Evolutionary conservation across 2,888 invertebrate species (phyloP), one percentile per base, ranked within the genome.

Genomic region (Gymnosoma rotundatum): DNA sequence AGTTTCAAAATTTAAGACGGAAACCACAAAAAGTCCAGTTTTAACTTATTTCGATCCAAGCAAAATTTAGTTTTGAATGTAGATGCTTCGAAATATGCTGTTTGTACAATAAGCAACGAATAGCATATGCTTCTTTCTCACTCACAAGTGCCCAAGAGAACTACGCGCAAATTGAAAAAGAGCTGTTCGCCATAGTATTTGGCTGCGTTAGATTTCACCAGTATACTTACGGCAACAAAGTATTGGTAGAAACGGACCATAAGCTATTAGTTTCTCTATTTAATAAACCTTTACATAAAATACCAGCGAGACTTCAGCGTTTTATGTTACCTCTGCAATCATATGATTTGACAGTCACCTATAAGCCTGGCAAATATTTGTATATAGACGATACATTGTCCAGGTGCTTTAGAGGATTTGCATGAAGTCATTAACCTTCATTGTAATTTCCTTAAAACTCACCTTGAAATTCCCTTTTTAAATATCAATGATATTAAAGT

Each of bases 81-180:
- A 18, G 76, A 85, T 76, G 79, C 82, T 16, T 79, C 83, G 9
- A 80, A 83, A 83, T 78, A 25, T 66, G 85, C 85, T 21, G 67
- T 83, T 45, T 81, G 48, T 78, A 85, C 67, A 67, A 81, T 12
- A 63, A 20, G 85, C 36, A 50, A 50, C 50, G 4, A 50, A 50
- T 50, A n/a, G 50, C 50, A 50, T 50, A 50, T 18, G 18, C 50
- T 50, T 50, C 50, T 50, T 18, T 18, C 50, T 50, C 50, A 7
- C 50, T 50, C 12, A 50, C 50, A 50, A 50, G 50, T 50, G 50
- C 50, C 12, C 50, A 50, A 50, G 67, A 25, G 16, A 86, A 83
- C 64, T 87, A 86, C 54, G 83, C 83, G 3, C 83, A 86, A 72
- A 87, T 85, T 54, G 84, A 87, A 61, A 87, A 87, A 54, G 83